Percentiles rank a stretch among this genome's conserved stretches.
Evolutionary conservation across 2,113 vertebrate genomes (phyloP).

Genomic region (Lagopus muta): DNA sequence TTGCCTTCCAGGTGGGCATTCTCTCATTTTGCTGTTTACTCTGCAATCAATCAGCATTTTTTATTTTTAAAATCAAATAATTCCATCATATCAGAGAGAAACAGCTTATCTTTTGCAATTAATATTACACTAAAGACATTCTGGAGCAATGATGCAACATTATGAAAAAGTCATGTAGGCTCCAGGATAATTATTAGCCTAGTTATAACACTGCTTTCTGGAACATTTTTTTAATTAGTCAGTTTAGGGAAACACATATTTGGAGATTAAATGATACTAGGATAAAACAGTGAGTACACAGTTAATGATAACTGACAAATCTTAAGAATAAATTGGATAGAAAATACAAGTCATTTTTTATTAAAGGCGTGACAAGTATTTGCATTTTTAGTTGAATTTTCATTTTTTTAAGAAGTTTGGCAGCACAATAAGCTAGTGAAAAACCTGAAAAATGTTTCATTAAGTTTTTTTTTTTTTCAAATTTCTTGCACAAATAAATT

Average conservation of each 20-base stretch:
- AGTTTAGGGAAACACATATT: neutral
- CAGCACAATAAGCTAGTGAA: neutral
- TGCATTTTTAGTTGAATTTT: neutral
- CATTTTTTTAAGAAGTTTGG: neutral
- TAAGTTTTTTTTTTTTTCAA: neutral
- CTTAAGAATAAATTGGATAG: neutral
- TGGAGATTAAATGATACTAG: neutral
- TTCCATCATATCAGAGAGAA: neutral
- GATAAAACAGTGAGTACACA: neutral
- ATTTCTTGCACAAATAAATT: neutral
- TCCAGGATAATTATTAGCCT: neutral
- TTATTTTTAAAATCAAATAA: neutral
- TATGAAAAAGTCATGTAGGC: neutral
- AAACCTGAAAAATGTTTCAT: neutral
- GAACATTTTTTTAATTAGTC: neutral
- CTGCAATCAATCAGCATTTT: neutral
- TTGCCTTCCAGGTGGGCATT: neutral
- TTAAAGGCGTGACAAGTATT: neutral
- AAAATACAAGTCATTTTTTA: rapidly evolving
- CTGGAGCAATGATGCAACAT: neutral
- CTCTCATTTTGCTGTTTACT: neutral
- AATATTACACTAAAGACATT: neutral
- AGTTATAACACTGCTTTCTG: neutral
- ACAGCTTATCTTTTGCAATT: neutral
- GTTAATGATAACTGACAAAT: neutral